phyloP scores from a whole-genome alignment of 1,140 invertebrate species.

The Lepidurus couesii region DNA sequence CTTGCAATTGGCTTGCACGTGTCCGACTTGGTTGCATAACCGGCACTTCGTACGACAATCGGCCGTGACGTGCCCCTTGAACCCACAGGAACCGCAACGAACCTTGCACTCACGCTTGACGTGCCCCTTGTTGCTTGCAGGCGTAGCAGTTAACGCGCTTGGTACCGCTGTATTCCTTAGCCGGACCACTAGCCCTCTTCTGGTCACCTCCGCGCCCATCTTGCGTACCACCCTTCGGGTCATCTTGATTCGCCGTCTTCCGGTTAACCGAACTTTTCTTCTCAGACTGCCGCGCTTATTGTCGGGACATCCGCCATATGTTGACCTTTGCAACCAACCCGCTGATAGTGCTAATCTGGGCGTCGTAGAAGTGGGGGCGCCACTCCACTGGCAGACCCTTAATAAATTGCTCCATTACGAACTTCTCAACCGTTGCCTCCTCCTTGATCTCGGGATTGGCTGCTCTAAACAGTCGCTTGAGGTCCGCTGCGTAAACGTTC shows the following conservation, averaged over 20 bases:
- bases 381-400: neutral
- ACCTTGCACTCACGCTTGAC: neutral
- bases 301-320: neutral
- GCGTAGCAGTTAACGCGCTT: neutral
- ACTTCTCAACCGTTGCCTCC: neutral
- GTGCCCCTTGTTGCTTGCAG: neutral
- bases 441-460: neutral
- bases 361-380: neutral
- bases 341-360: neutral
- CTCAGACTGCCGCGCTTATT: neutral
- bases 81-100: neutral
- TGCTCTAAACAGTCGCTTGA: neutral
- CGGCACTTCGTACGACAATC: neutral
- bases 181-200: neutral
- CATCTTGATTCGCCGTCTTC: neutral
- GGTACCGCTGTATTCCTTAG: neutral
- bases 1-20: neutral
- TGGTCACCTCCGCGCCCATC: neutral
- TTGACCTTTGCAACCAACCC: neutral
- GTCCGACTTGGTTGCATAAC: neutral
- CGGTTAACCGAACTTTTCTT: neutral
- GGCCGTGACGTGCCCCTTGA: neutral
- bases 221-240: neutral
- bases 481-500: neutral
- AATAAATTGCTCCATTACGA: neutral